Evolutionary conservation across 2,797 vertebrate genomes (phyloP), one percentile per base, ranked within the genome.

Genomic region (Intellagama lesueurii): DNA sequence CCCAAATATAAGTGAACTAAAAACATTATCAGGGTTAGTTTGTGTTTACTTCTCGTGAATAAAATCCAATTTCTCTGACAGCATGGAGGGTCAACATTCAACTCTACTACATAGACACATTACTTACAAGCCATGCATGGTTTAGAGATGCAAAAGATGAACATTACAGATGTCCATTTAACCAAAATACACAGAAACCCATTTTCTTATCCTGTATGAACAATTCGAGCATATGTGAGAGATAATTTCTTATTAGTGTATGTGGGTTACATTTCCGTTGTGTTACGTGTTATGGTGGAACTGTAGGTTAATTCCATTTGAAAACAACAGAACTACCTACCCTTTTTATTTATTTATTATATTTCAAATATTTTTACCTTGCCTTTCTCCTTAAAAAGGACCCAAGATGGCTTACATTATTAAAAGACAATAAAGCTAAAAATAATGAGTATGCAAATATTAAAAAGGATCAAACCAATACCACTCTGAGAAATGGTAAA

Each of bases 1-100:
- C 73, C 87, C 87, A 86, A 89, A 91, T 91, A 91, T 66, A 9
- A 28, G 80, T 81, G 90, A 94, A 93, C 91, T 91, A 91, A 93
- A 89, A 44, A 8, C 68, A n/a, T 88, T 91, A 91, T 88, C 89
- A 90, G 88, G 86, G 85, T 94, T 92, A 81, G 49, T 85, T 77
- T 94, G 86, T 75, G 76, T 87, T 86, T 87, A n/a, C 92, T 87
- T 86, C 90, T 49, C 1, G 5, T 77, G 91, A 90, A 89, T 89
- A 30, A 88, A 91, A 84, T 47, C 86, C 91, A 83, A 80, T 69
- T 91, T 3, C 44, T 1, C 28, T 78, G 83, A 35, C 87, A 72
- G 81, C 76, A 76, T 40, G 82, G 64, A 76, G 30, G 87, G 79
- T 86, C 85, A 84, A 90, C 24, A 52, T 32, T 49, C 0, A 22